Evolutionary conservation across 2,888 invertebrate species (phyloP).

Genomic region (Heteromurus nitidus): DNA sequence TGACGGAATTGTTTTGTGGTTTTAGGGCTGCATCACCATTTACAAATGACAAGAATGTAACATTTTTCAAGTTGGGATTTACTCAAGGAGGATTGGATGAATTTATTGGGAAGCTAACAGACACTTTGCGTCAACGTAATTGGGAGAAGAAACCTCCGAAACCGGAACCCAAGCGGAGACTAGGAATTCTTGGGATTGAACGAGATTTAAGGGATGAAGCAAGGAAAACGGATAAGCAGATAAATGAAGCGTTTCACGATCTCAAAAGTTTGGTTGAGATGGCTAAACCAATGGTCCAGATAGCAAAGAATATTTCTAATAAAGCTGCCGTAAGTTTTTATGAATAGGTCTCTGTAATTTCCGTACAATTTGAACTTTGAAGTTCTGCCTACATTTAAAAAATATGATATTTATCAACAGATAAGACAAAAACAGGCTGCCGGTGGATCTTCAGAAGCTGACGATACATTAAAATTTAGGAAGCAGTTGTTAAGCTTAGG

Average conservation of each 20-base stretch:
- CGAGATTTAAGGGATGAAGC: slow-evolving; percentile 92
- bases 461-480: slow-evolving; percentile 97
- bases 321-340: slow-evolving; percentile 84
- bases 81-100: slow-evolving; percentile 76
- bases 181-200: slow-evolving; percentile 97
- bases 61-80: slow-evolving; percentile 89
- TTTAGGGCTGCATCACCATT: slow-evolving; percentile 79
- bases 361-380: not conserved
- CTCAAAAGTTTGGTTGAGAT: slow-evolving; percentile 94
- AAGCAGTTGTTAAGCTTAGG: slow-evolving; percentile 97
- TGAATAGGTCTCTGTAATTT: not conserved
- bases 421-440: slow-evolving; percentile 92
- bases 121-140: slow-evolving; percentile 68
- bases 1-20: too few species aligned
- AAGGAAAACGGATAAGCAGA: slow-evolving; percentile 92
- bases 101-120: slow-evolving; percentile 68
- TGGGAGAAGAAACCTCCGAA: slow-evolving; percentile 71
- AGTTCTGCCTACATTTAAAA: not conserved
- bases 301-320: slow-evolving; percentile 92
- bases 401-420: slow-evolving; percentile 75
- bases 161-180: slow-evolving; percentile 37
- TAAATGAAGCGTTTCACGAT: slow-evolving; percentile 96
- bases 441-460: slow-evolving; percentile 75
- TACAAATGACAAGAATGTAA: slow-evolving; percentile 73
- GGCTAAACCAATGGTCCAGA: slow-evolving; percentile 97